Percentiles rank a stretch among this genome's conserved stretches.
Conservation (phyloP, 2,797 vertebrate genomes). For the Ctenosaura bakeri region DNA sequence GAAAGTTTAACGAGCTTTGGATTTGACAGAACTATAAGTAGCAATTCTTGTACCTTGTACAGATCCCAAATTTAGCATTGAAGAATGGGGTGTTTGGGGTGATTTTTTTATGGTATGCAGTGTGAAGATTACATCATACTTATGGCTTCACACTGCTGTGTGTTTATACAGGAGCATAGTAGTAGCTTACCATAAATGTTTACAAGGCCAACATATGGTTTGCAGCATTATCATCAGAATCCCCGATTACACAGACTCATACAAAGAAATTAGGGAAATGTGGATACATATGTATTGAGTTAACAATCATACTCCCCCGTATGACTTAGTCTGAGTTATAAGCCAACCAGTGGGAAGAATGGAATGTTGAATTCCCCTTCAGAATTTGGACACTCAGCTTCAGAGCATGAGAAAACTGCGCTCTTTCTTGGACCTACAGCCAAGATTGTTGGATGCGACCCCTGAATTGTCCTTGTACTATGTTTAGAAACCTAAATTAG, state of each 20-base stretch:
- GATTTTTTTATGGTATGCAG: neutral
- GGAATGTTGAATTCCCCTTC: constrained; percentile 64
- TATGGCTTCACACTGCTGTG: neutral
- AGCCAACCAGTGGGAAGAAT: constrained; percentile 70
- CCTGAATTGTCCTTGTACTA: constrained; percentile 45
- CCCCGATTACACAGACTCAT: neutral
- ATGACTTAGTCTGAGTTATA: constrained; percentile 40
- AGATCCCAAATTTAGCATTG: neutral
- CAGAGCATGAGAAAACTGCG: constrained; percentile 74
- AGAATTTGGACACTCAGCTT: constrained; percentile 66
- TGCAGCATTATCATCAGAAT: constrained; percentile 43
- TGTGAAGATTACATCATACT: neutral
- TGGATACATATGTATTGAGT: neutral
- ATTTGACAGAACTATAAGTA: neutral
- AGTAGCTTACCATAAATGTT: neutral
- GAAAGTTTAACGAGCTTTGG: neutral
- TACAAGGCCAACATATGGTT: neutral
- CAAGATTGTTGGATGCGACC: constrained; percentile 63
- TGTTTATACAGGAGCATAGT: neutral
- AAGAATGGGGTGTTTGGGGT: neutral
- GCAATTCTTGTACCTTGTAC: neutral
- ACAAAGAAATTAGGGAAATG: rapidly evolving
- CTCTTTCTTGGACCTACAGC: constrained; percentile 33
- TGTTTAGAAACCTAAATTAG: constrained; percentile 56
- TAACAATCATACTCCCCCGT: neutral